A percentile compares a stretch with the other conserved stretches of the same genome.
Conservation (phyloP, 2,113 vertebrate genomes). For the Trichomycterus rosablanca region DNA sequence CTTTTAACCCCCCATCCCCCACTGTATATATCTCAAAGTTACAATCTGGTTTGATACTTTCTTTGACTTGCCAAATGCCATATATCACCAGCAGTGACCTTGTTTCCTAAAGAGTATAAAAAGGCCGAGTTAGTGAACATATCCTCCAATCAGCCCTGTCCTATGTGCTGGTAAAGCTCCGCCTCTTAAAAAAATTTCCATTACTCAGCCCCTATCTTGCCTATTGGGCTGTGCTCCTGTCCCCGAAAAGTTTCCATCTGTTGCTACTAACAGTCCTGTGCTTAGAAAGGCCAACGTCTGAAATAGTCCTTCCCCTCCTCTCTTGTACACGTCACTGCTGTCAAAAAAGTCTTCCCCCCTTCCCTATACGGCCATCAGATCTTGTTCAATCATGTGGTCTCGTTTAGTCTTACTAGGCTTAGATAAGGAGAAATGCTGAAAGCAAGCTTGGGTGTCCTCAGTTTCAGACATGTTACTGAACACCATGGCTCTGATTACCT, state of each 20-base stretch:
- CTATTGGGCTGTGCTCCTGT: conserved; percentile 26
- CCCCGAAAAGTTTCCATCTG: conserved; percentile 32
- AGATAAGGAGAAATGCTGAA: conserved; percentile 10
- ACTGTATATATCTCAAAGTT: no score
- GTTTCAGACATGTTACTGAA: conserved; percentile 19
- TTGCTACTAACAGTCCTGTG: conserved; percentile 8
- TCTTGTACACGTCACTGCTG: conserved; percentile 5
- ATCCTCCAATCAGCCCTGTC: not conserved
- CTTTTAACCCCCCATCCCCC: no score
- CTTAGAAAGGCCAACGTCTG: conserved; percentile 54
- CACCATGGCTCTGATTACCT: conserved; percentile 30
- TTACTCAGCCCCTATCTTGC: conserved; percentile 32
- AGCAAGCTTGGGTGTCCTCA: conserved; percentile 15
- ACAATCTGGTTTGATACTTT: not conserved
- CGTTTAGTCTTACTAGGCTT: not conserved
- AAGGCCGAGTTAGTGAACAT: not conserved
- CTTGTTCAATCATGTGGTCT: conserved; percentile 2
- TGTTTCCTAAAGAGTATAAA: conserved; percentile 25
- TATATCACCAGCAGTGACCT: not conserved
- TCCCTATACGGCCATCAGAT: conserved; percentile 22
- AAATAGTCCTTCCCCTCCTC: conserved; percentile 49
- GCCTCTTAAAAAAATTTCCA: conserved; percentile 22
- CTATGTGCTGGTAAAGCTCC: not conserved
- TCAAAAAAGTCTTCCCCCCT: conserved; percentile 11
- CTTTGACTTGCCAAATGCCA: conserved; percentile 11